Evolutionary conservation across 92 coral and sea anemone genomes (phyloP).

Genomic region (Epizoanthus illoricatus): DNA sequence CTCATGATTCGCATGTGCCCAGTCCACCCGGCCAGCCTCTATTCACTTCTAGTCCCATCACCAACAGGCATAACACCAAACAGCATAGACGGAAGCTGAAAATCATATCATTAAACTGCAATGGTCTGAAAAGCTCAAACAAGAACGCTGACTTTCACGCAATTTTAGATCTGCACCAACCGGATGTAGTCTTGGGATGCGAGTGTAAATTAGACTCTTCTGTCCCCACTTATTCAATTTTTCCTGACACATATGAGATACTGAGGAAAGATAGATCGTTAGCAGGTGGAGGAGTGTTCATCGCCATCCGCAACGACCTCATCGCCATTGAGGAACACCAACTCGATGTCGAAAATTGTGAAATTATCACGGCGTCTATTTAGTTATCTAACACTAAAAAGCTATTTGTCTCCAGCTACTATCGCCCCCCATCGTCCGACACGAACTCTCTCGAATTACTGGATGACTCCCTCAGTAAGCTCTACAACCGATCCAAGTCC

Average conservation of each 20-base stretch:
- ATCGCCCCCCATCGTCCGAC: constrained; percentile 37
- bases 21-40: not conserved
- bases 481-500: too few species aligned
- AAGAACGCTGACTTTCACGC: constrained; percentile 38
- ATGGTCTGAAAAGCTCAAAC: constrained; percentile 27
- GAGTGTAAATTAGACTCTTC: constrained; percentile 49
- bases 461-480: too few species aligned
- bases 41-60: constrained; percentile 6
- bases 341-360: too few species aligned
- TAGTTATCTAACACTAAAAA: constrained; percentile 42
- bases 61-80: not conserved
- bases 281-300: constrained; percentile 28
- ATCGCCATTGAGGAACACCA: too few species aligned
- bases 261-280: constrained; percentile 37
- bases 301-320: too few species aligned
- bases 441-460: constrained; percentile 30
- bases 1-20: too few species aligned
- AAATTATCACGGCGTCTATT: constrained; percentile 8
- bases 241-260: constrained; percentile 47
- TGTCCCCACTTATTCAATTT: constrained; percentile 50
- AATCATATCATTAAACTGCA: constrained; percentile 27
- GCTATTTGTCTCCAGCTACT: constrained; percentile 36
- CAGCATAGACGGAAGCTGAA: constrained; percentile 20
- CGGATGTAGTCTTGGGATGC: constrained; percentile 47
- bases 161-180: constrained; percentile 41